These are phyloP conservation scores for Pardosa pseudoannulata DNA, from an alignment of 2,888 invertebrate species.

Conservation along the genomic window DNA sequence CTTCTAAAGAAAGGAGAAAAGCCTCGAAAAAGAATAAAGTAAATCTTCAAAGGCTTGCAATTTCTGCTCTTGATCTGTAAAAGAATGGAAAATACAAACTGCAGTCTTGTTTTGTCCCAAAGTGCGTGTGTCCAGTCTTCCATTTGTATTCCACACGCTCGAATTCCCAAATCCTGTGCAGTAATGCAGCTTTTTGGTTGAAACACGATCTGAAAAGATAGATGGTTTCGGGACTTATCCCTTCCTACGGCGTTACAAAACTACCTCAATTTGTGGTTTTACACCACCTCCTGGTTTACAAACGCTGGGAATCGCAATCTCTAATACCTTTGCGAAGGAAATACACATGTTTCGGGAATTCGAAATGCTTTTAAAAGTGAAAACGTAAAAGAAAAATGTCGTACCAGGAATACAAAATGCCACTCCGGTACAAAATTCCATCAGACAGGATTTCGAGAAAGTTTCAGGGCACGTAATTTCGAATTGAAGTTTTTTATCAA, in stretches of 20 bases:
- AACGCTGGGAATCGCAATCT: slow-evolving; percentile 57
- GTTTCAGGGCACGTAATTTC: slow-evolving; percentile 68
- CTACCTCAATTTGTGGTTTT: slow-evolving; percentile 66
- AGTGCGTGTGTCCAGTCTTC: not conserved
- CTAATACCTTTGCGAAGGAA: slow-evolving; percentile 64
- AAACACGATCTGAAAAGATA: slow-evolving; percentile 23
- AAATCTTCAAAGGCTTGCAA: too few species aligned
- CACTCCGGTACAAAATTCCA: slow-evolving; percentile 23
- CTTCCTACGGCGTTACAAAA: slow-evolving; percentile 66
- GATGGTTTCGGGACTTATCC: slow-evolving; percentile 59
- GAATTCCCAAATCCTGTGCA: not conserved
- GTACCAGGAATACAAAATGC: slow-evolving; percentile 60
- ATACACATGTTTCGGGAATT: slow-evolving; percentile 70
- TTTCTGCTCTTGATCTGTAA: too few species aligned
- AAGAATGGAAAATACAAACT: too few species aligned
- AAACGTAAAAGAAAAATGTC: slow-evolving; percentile 39
- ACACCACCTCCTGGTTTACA: slow-evolving; percentile 34
- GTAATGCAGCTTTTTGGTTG: slow-evolving; percentile 6
- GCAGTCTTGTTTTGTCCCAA: not conserved
- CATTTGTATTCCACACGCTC: not conserved
- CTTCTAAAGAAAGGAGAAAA: too few species aligned
- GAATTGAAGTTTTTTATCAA: slow-evolving; percentile 7
- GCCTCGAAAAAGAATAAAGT: too few species aligned
- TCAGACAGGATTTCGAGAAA: slow-evolving; percentile 40
- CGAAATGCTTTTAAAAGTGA: slow-evolving; percentile 70